Conservation (phyloP, 2,797 vertebrate genomes). For the Melanogrammus aeglefinus region DNA sequence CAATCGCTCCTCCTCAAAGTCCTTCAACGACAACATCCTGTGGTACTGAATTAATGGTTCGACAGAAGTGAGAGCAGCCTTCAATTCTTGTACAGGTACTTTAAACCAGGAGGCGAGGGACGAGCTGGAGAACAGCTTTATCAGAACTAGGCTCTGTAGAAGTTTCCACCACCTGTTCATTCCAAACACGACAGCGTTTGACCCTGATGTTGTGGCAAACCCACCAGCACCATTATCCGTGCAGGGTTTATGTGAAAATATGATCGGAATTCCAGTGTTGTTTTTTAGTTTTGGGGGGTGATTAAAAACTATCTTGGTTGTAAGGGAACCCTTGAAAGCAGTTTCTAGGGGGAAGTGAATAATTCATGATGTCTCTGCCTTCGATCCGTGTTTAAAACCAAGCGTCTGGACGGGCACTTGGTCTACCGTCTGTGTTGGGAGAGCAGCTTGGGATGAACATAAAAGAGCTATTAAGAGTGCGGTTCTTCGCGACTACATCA, state of each 20-base stretch:
- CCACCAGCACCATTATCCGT: not conserved
- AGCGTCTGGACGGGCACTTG: not conserved
- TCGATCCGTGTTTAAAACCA: not conserved
- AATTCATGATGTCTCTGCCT: not conserved
- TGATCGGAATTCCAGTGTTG: slow-evolving; percentile 3
- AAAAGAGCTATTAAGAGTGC: slow-evolving; percentile 63
- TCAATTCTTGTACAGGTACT: not conserved
- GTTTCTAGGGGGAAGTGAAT: not conserved
- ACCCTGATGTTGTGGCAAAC: not conserved
- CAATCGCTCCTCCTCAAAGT: not conserved
- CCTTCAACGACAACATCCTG: not conserved
- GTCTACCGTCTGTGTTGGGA: not conserved
- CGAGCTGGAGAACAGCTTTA: not conserved
- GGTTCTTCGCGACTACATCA: slow-evolving; percentile 22
- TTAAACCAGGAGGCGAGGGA: not conserved
- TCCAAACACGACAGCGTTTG: not conserved
- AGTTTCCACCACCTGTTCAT: not conserved
- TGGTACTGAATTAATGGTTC: too few species aligned
- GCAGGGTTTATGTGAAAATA: not conserved
- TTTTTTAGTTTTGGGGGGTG: not conserved
- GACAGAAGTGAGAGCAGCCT: not conserved
- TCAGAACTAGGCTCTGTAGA: not conserved
- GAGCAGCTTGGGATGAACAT: slow-evolving; percentile 51
- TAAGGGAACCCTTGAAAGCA: not conserved
- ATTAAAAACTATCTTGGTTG: not conserved